These are phyloP conservation scores for Petromus typicus DNA, from an alignment of 2,113 vertebrate genomes.

Conservation along the genomic window DNA sequence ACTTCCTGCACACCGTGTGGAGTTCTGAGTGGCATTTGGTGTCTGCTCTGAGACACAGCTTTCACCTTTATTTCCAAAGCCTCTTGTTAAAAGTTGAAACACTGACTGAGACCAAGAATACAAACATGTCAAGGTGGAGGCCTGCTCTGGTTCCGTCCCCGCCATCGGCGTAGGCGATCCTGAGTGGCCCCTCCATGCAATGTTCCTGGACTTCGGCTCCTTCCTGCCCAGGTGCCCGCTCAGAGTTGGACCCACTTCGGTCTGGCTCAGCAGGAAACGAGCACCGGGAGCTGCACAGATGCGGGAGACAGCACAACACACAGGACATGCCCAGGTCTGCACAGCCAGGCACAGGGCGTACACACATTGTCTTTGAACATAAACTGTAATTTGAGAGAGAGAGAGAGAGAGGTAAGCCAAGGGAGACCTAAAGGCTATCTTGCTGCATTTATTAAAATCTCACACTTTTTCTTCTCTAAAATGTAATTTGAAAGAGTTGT, in stretches of 20 bases:
- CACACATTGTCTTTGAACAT: neutral
- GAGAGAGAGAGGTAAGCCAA: neutral
- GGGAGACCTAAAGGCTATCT: neutral
- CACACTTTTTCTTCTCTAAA: slow-evolving; percentile 30
- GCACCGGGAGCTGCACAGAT: neutral
- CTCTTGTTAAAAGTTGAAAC: slow-evolving; percentile 20
- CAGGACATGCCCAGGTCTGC: too few relatives aligned
- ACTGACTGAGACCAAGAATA: neutral
- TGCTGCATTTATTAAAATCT: slow-evolving; percentile 32
- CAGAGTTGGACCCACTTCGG: neutral
- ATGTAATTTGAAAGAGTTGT: slow-evolving; percentile 4
- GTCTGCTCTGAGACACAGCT: neutral
- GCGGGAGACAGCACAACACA: neutral
- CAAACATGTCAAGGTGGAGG: neutral
- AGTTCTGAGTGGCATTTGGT: neutral
- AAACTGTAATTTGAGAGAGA: neutral
- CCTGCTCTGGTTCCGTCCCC: neutral
- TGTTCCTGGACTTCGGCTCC: neutral
- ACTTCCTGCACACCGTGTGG: neutral
- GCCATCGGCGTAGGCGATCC: neutral
- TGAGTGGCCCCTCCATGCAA: too few relatives aligned
- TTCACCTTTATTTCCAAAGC: neutral
- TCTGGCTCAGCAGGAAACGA: neutral
- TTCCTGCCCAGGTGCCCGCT: neutral
- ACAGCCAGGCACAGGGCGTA: too few relatives aligned